A percentile compares a stretch with the other conserved stretches of the same genome.
Conservation (phyloP, 1,140 invertebrate genomes). For the Rhizoglyphus robini region DNA sequence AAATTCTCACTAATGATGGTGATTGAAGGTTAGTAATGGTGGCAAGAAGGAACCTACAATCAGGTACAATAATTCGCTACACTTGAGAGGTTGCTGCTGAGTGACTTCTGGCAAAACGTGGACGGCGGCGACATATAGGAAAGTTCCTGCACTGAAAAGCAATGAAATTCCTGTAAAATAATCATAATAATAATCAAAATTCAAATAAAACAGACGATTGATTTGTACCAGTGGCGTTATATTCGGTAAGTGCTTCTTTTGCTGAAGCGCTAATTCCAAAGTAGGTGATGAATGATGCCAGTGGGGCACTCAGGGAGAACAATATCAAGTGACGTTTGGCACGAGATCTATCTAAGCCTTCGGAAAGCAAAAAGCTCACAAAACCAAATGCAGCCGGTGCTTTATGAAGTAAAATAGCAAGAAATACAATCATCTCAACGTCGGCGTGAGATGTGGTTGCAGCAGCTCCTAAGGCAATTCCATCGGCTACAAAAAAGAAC, state of each 20-base stretch:
- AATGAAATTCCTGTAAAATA: conserved; percentile 62
- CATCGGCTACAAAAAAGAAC: conserved; percentile 56
- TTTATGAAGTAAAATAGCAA: conserved; percentile 98
- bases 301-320: conserved; percentile 83
- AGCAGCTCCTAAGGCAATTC: conserved; percentile 87
- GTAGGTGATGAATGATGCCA: conserved; percentile 78
- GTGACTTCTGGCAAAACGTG: conserved; percentile 86
- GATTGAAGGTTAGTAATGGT: conserved; percentile 69
- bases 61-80: conserved; percentile 57
- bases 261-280: conserved; percentile 56
- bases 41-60: conserved; percentile 72
- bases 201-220: neutral
- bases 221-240: conserved; percentile 58
- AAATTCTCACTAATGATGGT: conserved; percentile 90
- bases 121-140: conserved; percentile 95
- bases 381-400: conserved; percentile 95
- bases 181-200: neutral
- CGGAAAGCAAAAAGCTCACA: conserved; percentile 88
- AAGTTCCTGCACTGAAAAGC: conserved; percentile 96
- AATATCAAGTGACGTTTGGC: conserved; percentile 80
- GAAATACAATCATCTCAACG: conserved; percentile 92
- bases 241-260: conserved; percentile 55
- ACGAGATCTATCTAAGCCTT: conserved; percentile 71
- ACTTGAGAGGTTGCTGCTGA: conserved; percentile 23
- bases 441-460: conserved; percentile 85